phyloP scores from a whole-genome alignment of 2,888 invertebrate genomes.

The Protodeltote pygarga region DNA sequence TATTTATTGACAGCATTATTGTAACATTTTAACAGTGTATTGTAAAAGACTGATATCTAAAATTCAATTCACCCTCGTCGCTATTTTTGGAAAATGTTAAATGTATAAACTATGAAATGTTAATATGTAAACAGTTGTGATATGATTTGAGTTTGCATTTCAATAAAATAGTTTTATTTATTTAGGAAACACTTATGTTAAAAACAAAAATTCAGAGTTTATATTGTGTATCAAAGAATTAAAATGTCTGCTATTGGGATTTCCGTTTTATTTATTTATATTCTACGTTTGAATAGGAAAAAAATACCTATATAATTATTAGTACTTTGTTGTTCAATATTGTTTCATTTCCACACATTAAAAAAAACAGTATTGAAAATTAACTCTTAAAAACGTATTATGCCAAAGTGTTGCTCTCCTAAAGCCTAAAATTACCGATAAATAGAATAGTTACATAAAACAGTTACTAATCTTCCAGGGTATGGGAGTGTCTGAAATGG shows the following conservation, averaged over 20 bases:
- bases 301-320: no score
- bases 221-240: slow-evolving; percentile 12
- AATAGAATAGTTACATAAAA: slow-evolving; percentile 8
- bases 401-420: no score
- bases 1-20: background rate
- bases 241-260: slow-evolving; percentile 12
- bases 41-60: slow-evolving; percentile 10
- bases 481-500: slow-evolving; percentile 88
- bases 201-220: no score
- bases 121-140: no score
- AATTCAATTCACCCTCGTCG: background rate
- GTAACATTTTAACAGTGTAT: slow-evolving; percentile 7
- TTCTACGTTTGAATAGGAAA: no score
- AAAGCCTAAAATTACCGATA: no score
- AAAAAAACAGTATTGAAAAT: no score
- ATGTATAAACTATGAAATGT: background rate
- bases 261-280: slow-evolving; percentile 24
- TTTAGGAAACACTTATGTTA: no score
- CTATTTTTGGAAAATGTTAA: background rate
- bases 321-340: no score
- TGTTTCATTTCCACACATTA: no score
- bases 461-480: slow-evolving; percentile 77
- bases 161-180: no score
- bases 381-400: no score
- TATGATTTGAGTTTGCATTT: background rate